Evolutionary conservation across 2,797 vertebrate genomes (phyloP), one percentile per base, ranked within the genome.

Genomic region (Tachyglossus aculeatus): DNA sequence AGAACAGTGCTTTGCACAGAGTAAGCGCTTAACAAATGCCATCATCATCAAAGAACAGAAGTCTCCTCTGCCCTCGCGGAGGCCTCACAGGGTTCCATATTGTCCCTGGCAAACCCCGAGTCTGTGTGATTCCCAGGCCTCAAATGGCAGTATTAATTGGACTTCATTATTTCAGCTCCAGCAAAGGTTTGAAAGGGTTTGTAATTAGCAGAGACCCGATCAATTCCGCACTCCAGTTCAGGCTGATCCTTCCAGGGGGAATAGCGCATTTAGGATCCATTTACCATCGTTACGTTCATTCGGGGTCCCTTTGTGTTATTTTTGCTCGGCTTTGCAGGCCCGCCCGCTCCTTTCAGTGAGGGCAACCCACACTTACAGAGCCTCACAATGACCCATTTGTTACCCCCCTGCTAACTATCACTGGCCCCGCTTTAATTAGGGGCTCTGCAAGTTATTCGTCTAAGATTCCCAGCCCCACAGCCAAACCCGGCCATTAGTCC

Each of bases 171-270:
- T 72, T 66, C 31, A 39, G n/a, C 18, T 55, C 21, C 11, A 55
- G 50, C 44, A 51, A 54, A 61, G 31, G 39, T 12, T 37, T 24
- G 41, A 68, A 67, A 56, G 14, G 14, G 18, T 33, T 37, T 56
- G 27, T 71, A 63, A 73, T 78, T 78, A 78, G 51, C 54, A 62
- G 57, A 69, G 48, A 62, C 34, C 38, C 71, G 52, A 66, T 45
- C 57, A 69, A 82, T 36, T 48, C 36, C 22, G 37, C 32, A 52
- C 14, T 63, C 27, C 13, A 41, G 53, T 31, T 14, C 73, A 40
- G 54, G 21, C 39, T 2, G 24, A 37, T 71, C n/a, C n/a, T 65
- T 71, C 19, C 4, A 15, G 27, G 21, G 21, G 9, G 22, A 72
- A 48, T n/a, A 53, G 21, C 24, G 47, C 12, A 62, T 64, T 67